Percentiles rank a stretch among this genome's conserved stretches.
Conservation (phyloP, 2,113 vertebrate species). For the Eublepharis macularius region DNA sequence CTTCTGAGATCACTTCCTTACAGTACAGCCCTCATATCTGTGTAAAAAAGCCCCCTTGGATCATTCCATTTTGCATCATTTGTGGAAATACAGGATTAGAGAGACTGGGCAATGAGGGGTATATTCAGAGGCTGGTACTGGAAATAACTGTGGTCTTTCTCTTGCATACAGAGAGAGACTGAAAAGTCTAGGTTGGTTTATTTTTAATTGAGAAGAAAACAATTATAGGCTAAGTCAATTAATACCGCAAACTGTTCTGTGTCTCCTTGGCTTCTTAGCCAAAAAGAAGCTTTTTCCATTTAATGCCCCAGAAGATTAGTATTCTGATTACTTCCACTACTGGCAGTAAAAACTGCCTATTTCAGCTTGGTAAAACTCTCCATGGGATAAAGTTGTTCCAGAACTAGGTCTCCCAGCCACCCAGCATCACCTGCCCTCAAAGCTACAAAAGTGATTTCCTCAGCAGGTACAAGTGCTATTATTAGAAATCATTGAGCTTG, state of each 20-base stretch:
- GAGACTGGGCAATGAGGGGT: too few species aligned
- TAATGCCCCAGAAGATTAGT: neutral
- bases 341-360: neutral
- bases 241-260: neutral
- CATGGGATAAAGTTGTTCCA: neutral
- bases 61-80: too few species aligned
- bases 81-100: too few species aligned
- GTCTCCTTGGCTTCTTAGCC: neutral
- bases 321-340: neutral
- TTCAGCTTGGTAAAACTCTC: neutral
- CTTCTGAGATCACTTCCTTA: too few species aligned
- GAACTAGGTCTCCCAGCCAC: neutral
- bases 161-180: neutral
- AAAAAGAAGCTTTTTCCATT: too few species aligned
- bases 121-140: neutral
- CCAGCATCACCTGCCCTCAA: neutral
- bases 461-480: fast-evolving
- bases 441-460: neutral
- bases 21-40: too few species aligned
- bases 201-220: neutral
- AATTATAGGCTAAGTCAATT: neutral
- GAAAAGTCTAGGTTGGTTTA: neutral
- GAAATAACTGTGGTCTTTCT: neutral
- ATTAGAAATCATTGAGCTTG: neutral
- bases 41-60: too few species aligned